phyloP scores from a whole-genome alignment of 1,140 invertebrate genomes.

The Vollenhovia emeryi region DNA sequence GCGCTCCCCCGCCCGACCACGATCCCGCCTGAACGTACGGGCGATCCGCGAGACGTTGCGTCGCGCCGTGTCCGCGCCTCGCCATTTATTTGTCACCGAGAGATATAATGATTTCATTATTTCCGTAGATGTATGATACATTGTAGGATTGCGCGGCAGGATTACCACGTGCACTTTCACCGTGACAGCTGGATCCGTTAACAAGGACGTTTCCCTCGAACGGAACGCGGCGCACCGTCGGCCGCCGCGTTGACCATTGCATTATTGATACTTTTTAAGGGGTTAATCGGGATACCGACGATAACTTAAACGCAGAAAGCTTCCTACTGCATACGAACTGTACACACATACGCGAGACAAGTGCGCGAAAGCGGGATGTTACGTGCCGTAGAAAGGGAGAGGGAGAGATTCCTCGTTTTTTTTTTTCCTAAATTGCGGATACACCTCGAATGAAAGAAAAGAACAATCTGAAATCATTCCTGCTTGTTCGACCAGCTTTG shows the following conservation, averaged over 20 bases:
- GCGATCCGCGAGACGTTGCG: background rate
- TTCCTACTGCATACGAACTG: conserved; percentile 31
- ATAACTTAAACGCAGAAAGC: conserved; percentile 46
- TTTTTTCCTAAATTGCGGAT: background rate
- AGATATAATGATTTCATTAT: conserved; percentile 50
- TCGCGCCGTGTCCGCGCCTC: conserved; percentile 4
- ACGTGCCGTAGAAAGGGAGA: background rate
- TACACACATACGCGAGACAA: conserved; percentile 25
- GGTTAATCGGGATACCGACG: conserved; percentile 44
- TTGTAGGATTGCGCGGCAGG: conserved; percentile 38
- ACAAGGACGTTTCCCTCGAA: conserved; percentile 19
- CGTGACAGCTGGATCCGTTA: conserved; percentile 27
- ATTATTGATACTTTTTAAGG: conserved; percentile 14
- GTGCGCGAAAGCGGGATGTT: background rate
- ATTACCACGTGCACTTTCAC: conserved; percentile 34
- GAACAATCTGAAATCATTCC: background rate
- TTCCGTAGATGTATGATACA: conserved; percentile 46
- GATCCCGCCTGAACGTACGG: background rate
- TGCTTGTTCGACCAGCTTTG: background rate
- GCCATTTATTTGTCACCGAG: conserved; percentile 1
- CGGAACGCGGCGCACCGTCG: conserved; percentile 16
- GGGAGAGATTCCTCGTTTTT: background rate
- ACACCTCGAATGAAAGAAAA: background rate
- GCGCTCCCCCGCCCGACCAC: background rate
- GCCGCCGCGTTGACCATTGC: background rate